phyloP scores from a whole-genome alignment of 2,113 vertebrate genomes.

The Platysternon megacephalum region DNA sequence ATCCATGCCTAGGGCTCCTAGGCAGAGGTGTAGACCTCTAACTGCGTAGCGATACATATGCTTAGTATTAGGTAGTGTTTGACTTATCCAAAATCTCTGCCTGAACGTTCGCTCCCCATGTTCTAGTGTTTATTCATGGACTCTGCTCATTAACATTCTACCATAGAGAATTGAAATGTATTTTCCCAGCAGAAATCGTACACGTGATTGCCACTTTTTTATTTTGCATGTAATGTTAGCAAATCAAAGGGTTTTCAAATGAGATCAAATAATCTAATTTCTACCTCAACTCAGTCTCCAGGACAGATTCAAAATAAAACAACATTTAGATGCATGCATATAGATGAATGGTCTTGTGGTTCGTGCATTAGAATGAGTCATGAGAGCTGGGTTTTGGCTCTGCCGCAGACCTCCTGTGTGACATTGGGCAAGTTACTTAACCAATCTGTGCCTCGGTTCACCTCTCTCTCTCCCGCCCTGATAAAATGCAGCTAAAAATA shows the following conservation, averaged over 20 bases:
- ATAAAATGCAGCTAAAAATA: too few species aligned
- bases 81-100: not conserved
- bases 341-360: not conserved
- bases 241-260: conserved; percentile 9
- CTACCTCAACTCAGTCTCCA: not conserved
- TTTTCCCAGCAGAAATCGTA: conserved; percentile 10
- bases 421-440: not conserved
- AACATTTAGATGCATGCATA: conserved; percentile 12
- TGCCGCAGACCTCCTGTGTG: not conserved
- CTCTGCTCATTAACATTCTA: not conserved
- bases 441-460: not conserved
- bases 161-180: not conserved
- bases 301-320: not conserved
- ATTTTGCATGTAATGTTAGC: not conserved
- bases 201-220: not conserved
- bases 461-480: not conserved
- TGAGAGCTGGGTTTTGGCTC: not conserved
- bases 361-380: not conserved
- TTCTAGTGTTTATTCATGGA: not conserved
- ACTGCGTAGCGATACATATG: too few species aligned
- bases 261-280: not conserved
- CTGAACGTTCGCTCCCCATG: not conserved
- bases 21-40: too few species aligned
- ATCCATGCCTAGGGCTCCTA: too few species aligned
- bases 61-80: not conserved